Conservation (phyloP, 2,797 vertebrate genomes). For the Rhynchotus rufescens region DNA sequence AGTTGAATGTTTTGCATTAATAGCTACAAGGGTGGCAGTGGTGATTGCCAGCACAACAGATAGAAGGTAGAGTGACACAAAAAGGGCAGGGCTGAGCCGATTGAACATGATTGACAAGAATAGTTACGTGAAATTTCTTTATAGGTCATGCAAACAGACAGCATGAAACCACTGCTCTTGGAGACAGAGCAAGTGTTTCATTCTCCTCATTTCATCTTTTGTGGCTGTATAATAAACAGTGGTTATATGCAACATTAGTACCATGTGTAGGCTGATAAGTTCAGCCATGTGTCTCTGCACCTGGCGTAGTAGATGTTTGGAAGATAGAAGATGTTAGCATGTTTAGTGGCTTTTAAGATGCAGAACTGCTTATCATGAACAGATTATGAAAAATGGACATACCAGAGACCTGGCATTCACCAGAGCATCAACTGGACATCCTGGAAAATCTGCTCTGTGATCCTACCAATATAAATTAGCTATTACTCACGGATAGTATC, state of each 20-base stretch:
- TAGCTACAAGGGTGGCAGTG: not conserved
- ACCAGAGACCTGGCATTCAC: not conserved
- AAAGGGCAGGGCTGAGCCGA: conserved; percentile 47
- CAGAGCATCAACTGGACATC: conserved; percentile 24
- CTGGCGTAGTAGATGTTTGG: conserved; percentile 25
- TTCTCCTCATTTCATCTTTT: conserved; percentile 48
- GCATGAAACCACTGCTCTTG: conserved; percentile 42
- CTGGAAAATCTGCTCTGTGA: conserved; percentile 17
- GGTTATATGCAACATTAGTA: conserved; percentile 26
- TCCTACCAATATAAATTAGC: conserved; percentile 17
- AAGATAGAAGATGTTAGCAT: conserved; percentile 22
- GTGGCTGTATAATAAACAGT: conserved; percentile 41
- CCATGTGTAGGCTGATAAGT: conserved; percentile 6
- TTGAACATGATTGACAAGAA: conserved; percentile 71
- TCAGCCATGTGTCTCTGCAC: conserved; percentile 23
- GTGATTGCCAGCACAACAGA: not conserved
- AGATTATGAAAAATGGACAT: conserved; percentile 14
- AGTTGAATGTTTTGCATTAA: conserved; percentile 40
- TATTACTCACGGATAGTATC: not conserved
- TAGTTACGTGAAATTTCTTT: conserved; percentile 65
- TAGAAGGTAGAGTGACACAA: conserved; percentile 3
- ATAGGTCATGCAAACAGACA: conserved; percentile 64
- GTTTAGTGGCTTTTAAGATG: conserved; percentile 27
- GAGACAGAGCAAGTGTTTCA: conserved; percentile 1
- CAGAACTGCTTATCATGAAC: not conserved